These are phyloP conservation scores for Cataglyphis livida DNA, from an alignment of 2,888 invertebrate genomes.

Conservation along the genomic window DNA sequence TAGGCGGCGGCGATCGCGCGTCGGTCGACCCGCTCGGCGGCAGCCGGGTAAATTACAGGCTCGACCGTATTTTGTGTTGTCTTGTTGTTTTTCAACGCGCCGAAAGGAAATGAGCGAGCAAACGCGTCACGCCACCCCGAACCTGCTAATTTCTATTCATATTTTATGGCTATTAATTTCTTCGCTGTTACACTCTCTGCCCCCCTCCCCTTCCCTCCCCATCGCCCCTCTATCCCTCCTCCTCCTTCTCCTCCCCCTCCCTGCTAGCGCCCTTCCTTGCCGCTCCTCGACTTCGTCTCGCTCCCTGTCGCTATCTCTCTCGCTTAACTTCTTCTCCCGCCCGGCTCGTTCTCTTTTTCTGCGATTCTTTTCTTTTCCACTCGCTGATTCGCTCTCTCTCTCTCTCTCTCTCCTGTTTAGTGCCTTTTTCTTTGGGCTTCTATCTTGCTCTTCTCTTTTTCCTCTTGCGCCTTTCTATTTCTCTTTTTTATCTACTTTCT, in stretches of 20 bases:
- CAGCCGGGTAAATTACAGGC: slow-evolving; percentile 85
- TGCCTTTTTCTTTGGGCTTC: slow-evolving; percentile 38
- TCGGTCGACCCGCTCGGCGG: slow-evolving; percentile 82
- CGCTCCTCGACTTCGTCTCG: slow-evolving; percentile 42
- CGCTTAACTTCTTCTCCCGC: slow-evolving; percentile 59
- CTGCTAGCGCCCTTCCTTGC: slow-evolving; percentile 52
- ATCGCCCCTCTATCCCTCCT: slow-evolving; percentile 19
- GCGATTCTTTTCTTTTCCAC: slow-evolving; percentile 43
- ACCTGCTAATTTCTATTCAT: slow-evolving; percentile 86
- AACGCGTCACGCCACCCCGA: slow-evolving; percentile 86
- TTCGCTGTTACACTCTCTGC: slow-evolving; percentile 82
- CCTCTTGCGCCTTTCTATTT: slow-evolving; percentile 20
- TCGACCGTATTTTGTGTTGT: slow-evolving; percentile 85
- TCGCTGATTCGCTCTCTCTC: slow-evolving; percentile 35
- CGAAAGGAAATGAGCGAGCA: slow-evolving; percentile 86
- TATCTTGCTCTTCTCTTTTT: not conserved
- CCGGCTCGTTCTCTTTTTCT: slow-evolving; percentile 45
- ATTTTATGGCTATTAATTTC: slow-evolving; percentile 86
- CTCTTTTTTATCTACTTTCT: slow-evolving; percentile 55
- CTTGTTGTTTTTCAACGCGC: slow-evolving; percentile 86
- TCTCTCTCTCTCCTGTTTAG: not conserved
- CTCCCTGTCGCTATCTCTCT: slow-evolving; percentile 68
- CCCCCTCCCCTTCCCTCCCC: slow-evolving; percentile 47
- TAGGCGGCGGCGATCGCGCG: slow-evolving; percentile 68
- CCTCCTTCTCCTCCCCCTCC: slow-evolving; percentile 40